A percentile compares a stretch with the other conserved stretches of the same genome.
phyloP scores from a whole-genome alignment of 2,888 invertebrate genomes.

The Exephanes ischioxanthus region DNA sequence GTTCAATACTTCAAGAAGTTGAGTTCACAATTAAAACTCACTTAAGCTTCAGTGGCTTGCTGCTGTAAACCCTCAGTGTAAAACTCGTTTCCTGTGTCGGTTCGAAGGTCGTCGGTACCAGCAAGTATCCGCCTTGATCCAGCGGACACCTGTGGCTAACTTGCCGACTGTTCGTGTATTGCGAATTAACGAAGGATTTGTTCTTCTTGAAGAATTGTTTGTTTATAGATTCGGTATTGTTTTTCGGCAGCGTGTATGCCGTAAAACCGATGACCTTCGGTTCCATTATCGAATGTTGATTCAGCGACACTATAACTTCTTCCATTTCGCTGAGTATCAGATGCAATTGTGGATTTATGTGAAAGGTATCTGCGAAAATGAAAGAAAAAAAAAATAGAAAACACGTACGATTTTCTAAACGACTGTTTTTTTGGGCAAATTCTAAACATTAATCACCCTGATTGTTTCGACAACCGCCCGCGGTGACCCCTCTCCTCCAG shows the following conservation, averaged over 20 bases:
- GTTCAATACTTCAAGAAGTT: background rate
- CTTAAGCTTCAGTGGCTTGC: slow-evolving; percentile 91
- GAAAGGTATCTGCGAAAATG: slow-evolving; percentile 91
- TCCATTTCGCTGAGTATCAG: slow-evolving; percentile 92
- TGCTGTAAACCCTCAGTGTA: slow-evolving; percentile 93
- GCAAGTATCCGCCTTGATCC: slow-evolving; percentile 93
- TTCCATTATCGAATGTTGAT: slow-evolving; percentile 96
- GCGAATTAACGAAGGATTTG: slow-evolving; percentile 94
- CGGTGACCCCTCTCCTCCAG: slow-evolving; percentile 95
- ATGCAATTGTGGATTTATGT: slow-evolving; percentile 96
- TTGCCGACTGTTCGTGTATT: slow-evolving; percentile 96
- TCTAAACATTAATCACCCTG: slow-evolving; percentile 86
- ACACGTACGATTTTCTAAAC: too few relatives aligned
- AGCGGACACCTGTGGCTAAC: slow-evolving; percentile 92
- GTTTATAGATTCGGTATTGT: slow-evolving; percentile 91
- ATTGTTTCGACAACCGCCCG: slow-evolving; percentile 96
- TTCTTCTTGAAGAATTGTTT: slow-evolving; percentile 94
- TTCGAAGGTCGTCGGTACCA: slow-evolving; percentile 96
- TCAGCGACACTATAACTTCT: slow-evolving; percentile 93
- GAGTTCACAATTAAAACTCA: slow-evolving; percentile 83
- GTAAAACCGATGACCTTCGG: slow-evolving; percentile 96
- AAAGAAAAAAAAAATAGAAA: slow-evolving; percentile 37
- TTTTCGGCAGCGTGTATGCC: slow-evolving; percentile 91
- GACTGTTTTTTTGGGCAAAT: background rate
- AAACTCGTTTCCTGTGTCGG: slow-evolving; percentile 96